Percentiles rank a stretch among this genome's conserved stretches.
phyloP scores from a whole-genome alignment of 2,113 vertebrate genomes.

The Phasianus colchicus region DNA sequence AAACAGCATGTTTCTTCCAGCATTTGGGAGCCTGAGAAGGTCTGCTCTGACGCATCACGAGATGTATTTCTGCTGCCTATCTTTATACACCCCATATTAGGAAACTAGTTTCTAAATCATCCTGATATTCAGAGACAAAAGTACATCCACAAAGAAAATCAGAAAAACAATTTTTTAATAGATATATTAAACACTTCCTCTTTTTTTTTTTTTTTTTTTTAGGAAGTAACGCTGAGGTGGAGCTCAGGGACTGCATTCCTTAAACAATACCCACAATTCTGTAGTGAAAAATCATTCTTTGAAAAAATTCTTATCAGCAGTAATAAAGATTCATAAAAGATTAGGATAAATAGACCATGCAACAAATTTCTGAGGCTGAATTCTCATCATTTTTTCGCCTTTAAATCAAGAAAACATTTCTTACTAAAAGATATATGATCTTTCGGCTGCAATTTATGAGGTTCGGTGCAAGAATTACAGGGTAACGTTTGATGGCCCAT shows the following conservation, averaged over 20 bases:
- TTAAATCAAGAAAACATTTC: conserved; percentile 13
- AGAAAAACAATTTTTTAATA: not conserved
- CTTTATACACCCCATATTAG: not conserved
- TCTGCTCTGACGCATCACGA: not conserved
- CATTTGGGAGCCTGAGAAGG: not conserved
- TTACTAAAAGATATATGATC: conserved; percentile 4
- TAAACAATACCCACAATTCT: not conserved
- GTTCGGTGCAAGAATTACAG: not conserved
- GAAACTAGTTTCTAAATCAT: not conserved
- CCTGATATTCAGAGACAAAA: not conserved
- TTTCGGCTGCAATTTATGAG: conserved; percentile 6
- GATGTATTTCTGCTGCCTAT: not conserved
- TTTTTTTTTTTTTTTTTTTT: not conserved
- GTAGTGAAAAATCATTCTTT: not conserved
- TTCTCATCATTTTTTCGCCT: not conserved
- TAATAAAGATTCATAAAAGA: not conserved
- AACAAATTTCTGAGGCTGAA: not conserved
- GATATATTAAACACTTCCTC: not conserved
- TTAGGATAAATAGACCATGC: not conserved
- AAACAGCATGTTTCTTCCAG: not conserved
- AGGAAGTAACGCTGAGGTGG: not conserved
- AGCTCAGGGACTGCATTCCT: not conserved
- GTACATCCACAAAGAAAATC: not conserved
- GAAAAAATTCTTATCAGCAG: not conserved
- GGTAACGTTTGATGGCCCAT: conserved; percentile 20